phyloP scores from a whole-genome alignment of 2,797 vertebrate genomes.

The Lagorchestes hirsutus region DNA sequence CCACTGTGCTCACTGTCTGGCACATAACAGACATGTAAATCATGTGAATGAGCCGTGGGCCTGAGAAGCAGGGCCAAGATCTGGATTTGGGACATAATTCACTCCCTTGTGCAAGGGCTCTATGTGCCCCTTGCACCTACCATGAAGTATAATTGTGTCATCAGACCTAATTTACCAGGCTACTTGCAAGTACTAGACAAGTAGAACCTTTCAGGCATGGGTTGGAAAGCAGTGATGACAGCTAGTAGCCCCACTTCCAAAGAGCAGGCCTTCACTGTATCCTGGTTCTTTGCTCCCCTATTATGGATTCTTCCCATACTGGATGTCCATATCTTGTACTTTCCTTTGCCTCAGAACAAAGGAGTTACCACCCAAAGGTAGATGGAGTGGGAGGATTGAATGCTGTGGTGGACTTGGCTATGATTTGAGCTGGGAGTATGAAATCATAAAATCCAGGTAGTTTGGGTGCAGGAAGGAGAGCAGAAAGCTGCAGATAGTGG shows the following conservation, averaged over 20 bases:
- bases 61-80: not conserved
- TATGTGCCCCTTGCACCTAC: not conserved
- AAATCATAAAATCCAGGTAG: conserved; percentile 9
- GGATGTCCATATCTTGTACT: not conserved
- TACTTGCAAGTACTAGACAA: not conserved
- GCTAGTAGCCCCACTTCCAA: not conserved
- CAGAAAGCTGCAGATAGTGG: not conserved
- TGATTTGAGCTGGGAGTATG: not conserved
- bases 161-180: not conserved
- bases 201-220: not conserved
- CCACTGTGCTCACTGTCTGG: not conserved
- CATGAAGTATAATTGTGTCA: not conserved
- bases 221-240: not conserved
- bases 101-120: not conserved
- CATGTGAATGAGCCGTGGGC: not conserved
- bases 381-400: conserved; percentile 17
- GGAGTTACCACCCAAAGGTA: not conserved
- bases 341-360: not conserved
- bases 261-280: not conserved
- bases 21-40: not conserved
- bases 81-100: not conserved
- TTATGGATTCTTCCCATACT: not conserved
- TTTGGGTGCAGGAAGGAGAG: conserved; percentile 28
- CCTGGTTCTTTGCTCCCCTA: conserved; percentile 6
- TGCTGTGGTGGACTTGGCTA: not conserved